A percentile compares a stretch with the other conserved stretches of the same genome.
These are phyloP conservation scores for Papilio polytes DNA, from an alignment of 1,140 invertebrate genomes.

Conservation along the genomic window DNA sequence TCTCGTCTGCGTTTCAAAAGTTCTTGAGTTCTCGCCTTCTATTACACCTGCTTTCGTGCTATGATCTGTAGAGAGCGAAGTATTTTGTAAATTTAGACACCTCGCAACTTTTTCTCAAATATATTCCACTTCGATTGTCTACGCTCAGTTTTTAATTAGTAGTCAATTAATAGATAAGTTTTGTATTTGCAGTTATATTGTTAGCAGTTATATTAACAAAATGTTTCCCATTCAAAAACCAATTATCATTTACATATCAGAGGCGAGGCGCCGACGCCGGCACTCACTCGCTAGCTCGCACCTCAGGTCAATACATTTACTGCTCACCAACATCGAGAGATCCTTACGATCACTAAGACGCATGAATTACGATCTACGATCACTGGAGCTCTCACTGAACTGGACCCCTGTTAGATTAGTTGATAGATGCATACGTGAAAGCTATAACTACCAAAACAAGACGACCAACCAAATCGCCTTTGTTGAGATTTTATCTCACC, in stretches of 20 bases:
- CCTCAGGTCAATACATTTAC: conserved; percentile 81
- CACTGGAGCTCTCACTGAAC: conserved; percentile 46
- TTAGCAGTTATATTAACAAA: conserved; percentile 66
- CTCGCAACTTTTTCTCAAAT: neutral
- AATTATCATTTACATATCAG: conserved; percentile 83
- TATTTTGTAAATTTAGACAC: neutral
- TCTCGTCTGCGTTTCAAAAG: conserved; percentile 37
- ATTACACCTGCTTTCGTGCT: conserved; percentile 11
- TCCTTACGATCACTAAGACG: conserved; percentile 44
- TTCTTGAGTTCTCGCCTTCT: conserved; percentile 27
- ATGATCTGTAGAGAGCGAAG: conserved; percentile 4
- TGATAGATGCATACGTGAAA: conserved; percentile 73
- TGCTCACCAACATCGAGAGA: conserved; percentile 60
- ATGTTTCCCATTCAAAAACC: conserved; percentile 76
- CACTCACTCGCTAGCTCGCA: conserved; percentile 64
- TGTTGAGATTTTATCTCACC: conserved; percentile 80
- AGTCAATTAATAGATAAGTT: conserved; percentile 10
- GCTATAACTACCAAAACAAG: conserved; percentile 77
- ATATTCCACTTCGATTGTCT: neutral
- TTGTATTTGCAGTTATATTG: conserved; percentile 44
- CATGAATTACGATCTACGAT: conserved; percentile 40
- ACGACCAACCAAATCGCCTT: conserved; percentile 79
- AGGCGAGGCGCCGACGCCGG: conserved; percentile 73
- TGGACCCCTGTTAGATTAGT: conserved; percentile 64
- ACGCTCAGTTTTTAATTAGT: neutral